phyloP scores from a whole-genome alignment of 2,888 invertebrate genomes.

The Eucera pruinosa region DNA sequence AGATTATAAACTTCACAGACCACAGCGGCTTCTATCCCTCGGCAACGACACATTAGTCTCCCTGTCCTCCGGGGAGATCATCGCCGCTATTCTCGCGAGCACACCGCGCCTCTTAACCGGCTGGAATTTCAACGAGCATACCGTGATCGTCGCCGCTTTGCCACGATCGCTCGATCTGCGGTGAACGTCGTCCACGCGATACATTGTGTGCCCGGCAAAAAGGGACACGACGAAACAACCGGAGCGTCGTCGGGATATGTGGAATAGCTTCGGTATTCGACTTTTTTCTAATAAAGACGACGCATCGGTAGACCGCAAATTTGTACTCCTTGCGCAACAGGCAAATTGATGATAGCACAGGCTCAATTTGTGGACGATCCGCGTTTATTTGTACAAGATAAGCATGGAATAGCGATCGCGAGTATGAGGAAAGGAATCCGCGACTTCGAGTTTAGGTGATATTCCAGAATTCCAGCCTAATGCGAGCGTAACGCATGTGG shows the following conservation, averaged over 20 bases:
- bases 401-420: not conserved
- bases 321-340: not conserved
- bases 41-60: slow-evolving; percentile 76
- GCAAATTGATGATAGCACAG: not conserved
- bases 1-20: slow-evolving; percentile 83
- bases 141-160: not conserved
- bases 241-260: not conserved
- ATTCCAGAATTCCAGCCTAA: not conserved
- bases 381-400: not conserved
- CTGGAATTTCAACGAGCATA: slow-evolving; percentile 65
- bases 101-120: slow-evolving; percentile 57
- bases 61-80: slow-evolving; percentile 72
- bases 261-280: not conserved
- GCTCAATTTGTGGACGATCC: slow-evolving; percentile 6
- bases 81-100: slow-evolving; percentile 46
- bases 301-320: slow-evolving; percentile 22
- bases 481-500: not conserved
- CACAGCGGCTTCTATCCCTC: slow-evolving; percentile 72
- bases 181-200: slow-evolving; percentile 11
- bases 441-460: not conserved
- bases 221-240: not conserved
- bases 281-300: not conserved
- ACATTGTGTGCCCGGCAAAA: not conserved
- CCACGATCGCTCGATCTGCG: slow-evolving; percentile 25
- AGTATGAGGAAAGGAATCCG: slow-evolving; percentile 21